Conservation (phyloP, 2,888 invertebrate species). For the Megamerina dolium region DNA sequence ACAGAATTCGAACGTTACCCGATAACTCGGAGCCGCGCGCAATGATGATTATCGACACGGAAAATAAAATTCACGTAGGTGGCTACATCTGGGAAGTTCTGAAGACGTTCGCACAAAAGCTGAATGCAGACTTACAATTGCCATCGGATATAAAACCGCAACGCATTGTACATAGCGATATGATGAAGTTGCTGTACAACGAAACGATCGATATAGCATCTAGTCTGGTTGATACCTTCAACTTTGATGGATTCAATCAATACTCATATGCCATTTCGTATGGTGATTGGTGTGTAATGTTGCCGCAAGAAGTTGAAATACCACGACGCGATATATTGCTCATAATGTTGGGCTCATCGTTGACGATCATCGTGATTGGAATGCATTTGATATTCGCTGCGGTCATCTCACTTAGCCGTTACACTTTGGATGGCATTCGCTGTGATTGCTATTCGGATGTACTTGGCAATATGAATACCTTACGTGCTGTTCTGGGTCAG, state of each 20-base stretch:
- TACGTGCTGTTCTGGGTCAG: slow-evolving; percentile 5
- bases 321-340: not conserved
- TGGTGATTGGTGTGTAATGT: slow-evolving; percentile 1
- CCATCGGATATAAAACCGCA: no score
- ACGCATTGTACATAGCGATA: no score
- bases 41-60: slow-evolving; percentile 1
- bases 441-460: not conserved
- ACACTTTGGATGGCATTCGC: not conserved
- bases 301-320: not conserved
- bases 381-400: not conserved
- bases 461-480: not conserved
- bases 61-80: not conserved
- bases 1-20: not conserved
- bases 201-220: no score
- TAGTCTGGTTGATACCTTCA: no score
- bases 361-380: not conserved
- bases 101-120: slow-evolving; percentile 1
- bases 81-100: slow-evolving; percentile 3
- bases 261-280: no score
- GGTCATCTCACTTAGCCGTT: not conserved
- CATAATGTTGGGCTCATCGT: not conserved
- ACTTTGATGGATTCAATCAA: no score
- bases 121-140: no score
- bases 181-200: no score
- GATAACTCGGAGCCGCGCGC: slow-evolving; percentile 3